Evolutionary conservation across 2,797 vertebrate genomes (phyloP).

Genomic region (Pachyuromys duprasi): DNA sequence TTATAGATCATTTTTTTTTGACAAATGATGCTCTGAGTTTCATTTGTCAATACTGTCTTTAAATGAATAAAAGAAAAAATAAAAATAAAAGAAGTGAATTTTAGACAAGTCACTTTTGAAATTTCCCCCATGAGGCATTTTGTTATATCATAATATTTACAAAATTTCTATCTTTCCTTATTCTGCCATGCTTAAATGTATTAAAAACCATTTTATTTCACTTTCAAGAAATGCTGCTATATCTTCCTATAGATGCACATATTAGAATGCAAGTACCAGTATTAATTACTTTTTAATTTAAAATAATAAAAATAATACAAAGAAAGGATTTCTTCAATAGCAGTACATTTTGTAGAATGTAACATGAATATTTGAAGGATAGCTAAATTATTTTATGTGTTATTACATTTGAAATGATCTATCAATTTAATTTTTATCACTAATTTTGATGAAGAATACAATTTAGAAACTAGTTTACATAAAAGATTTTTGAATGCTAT

Average conservation of each 20-base stretch:
- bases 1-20: background rate
- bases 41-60: background rate
- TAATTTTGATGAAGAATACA: background rate
- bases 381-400: background rate
- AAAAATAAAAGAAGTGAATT: background rate
- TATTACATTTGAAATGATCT: background rate
- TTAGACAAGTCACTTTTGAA: background rate
- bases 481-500: background rate
- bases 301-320: background rate
- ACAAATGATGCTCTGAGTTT: background rate
- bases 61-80: background rate
- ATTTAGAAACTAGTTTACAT: conserved; percentile 6
- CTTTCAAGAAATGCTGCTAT: background rate
- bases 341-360: background rate
- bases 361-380: background rate
- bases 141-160: background rate
- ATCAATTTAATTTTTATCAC: background rate
- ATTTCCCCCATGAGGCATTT: background rate
- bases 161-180: background rate
- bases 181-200: background rate
- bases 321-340: background rate
- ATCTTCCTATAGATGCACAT: background rate
- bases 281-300: background rate
- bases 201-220: background rate
- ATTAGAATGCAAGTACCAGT: background rate